Conservation (phyloP, 2,888 invertebrate species). For the Amiota mariae region DNA sequence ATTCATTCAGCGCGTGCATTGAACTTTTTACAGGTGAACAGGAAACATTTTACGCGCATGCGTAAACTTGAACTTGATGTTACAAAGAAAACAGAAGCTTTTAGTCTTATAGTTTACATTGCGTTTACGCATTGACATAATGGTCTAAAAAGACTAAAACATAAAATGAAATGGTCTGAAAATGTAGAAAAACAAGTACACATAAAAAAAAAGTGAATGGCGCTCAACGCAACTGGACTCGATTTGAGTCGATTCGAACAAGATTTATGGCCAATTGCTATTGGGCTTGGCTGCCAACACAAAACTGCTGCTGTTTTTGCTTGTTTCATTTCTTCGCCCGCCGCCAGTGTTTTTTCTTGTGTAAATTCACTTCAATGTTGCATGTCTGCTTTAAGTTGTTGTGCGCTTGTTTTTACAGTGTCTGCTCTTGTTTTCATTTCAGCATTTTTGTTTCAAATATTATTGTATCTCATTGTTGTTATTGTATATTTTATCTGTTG, state of each 20-base stretch:
- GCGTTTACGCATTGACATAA: slow-evolving; percentile 18
- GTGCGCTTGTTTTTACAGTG: slow-evolving; percentile 22
- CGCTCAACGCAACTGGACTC: not conserved
- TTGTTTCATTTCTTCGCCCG: not conserved
- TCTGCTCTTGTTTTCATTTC: slow-evolving; percentile 21
- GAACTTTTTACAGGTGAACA: slow-evolving; percentile 31
- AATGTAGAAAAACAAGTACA: not conserved
- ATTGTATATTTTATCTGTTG: not conserved
- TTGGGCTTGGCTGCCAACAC: slow-evolving; percentile 67
- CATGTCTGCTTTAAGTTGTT: slow-evolving; percentile 17
- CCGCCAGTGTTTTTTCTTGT: not conserved
- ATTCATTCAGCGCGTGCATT: slow-evolving; percentile 25
- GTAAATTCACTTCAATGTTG: slow-evolving; percentile 8
- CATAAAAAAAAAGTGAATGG: not conserved
- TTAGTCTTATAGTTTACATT: not conserved
- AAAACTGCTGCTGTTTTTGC: slow-evolving; percentile 38
- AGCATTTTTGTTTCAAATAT: too few species aligned
- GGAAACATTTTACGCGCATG: slow-evolving; percentile 27
- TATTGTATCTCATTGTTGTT: not conserved
- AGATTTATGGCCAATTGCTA: slow-evolving; percentile 66
- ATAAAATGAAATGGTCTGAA: slow-evolving; percentile 26
- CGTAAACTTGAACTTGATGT: slow-evolving; percentile 36
- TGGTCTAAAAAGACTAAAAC: not conserved
- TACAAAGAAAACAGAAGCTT: not conserved
- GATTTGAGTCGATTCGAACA: slow-evolving; percentile 1